Evolutionary conservation across 2,797 vertebrate genomes (phyloP).

Genomic region (Strix occidentalis): DNA sequence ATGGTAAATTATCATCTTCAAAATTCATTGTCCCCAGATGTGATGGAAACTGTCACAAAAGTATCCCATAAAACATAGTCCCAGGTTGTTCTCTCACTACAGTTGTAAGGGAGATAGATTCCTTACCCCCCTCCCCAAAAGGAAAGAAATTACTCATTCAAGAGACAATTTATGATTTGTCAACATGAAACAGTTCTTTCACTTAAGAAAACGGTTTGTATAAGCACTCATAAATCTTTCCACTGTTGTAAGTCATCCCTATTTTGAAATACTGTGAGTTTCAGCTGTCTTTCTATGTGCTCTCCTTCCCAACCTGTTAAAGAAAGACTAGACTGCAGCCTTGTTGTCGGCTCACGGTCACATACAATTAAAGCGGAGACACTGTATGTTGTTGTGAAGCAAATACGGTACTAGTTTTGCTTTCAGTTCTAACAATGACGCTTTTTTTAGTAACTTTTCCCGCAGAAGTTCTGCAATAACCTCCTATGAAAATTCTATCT

Average conservation of each 20-base stretch:
- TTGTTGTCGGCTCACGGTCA: not conserved
- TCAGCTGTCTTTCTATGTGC: not conserved
- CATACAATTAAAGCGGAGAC: not conserved
- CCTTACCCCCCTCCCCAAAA: fast-evolving
- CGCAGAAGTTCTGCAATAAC: not conserved
- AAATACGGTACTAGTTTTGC: not conserved
- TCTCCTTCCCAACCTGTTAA: not conserved
- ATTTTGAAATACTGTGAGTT: not conserved
- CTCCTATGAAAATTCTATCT: not conserved
- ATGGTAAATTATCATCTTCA: not conserved
- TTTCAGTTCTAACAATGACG: not conserved
- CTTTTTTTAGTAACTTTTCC: not conserved
- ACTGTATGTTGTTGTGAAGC: not conserved
- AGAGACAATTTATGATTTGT: not conserved
- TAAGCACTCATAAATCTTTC: not conserved
- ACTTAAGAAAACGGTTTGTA: not conserved
- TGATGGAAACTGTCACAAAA: not conserved
- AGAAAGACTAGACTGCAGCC: not conserved
- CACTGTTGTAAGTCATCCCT: not conserved
- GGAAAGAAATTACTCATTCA: not conserved
- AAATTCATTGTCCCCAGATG: not conserved
- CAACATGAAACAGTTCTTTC: not conserved
- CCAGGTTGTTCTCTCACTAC: not conserved
- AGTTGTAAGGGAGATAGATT: not conserved
- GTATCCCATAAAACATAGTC: not conserved